These are phyloP conservation scores for Graptemys geographica DNA, from an alignment of 2,797 vertebrate species.

Conservation along the genomic window DNA sequence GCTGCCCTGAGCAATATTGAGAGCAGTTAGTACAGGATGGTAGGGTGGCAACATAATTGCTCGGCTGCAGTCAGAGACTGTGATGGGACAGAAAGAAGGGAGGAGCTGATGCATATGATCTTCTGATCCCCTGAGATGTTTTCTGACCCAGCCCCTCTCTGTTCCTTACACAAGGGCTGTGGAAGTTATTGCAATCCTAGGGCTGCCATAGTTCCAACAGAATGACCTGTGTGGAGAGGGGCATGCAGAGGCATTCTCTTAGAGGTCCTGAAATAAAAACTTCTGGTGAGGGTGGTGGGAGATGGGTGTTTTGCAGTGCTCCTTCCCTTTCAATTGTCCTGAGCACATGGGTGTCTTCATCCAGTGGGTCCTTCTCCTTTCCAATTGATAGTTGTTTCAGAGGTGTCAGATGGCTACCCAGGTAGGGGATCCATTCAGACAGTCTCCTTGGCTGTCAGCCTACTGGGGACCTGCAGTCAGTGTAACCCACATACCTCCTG, in stretches of 20 bases:
- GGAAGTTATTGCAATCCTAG: not conserved
- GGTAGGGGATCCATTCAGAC: not conserved
- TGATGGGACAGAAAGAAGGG: not conserved
- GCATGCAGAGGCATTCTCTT: not conserved
- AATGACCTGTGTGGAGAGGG: not conserved
- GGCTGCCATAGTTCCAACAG: not conserved
- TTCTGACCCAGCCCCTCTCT: no score
- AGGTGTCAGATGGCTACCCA: not conserved
- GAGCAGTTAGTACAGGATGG: accelerated
- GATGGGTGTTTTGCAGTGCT: not conserved
- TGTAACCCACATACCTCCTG: no score
- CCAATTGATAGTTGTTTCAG: not conserved
- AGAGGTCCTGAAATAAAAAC: not conserved
- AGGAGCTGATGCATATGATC: not conserved
- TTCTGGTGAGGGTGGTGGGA: not conserved
- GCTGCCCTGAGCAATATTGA: not conserved
- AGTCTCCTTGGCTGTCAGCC: no score
- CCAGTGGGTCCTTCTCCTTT: not conserved
- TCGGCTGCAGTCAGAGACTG: not conserved
- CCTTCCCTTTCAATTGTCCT: not conserved
- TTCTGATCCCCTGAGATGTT: not conserved
- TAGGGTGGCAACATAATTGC: not conserved
- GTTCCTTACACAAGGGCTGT: not conserved
- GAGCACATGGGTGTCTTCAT: not conserved
- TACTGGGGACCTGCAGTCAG: not conserved